Percentiles rank a stretch among this genome's conserved stretches.
Evolutionary conservation across 2,888 invertebrate species (phyloP).

Genomic region (Hypercompe scribonia): DNA sequence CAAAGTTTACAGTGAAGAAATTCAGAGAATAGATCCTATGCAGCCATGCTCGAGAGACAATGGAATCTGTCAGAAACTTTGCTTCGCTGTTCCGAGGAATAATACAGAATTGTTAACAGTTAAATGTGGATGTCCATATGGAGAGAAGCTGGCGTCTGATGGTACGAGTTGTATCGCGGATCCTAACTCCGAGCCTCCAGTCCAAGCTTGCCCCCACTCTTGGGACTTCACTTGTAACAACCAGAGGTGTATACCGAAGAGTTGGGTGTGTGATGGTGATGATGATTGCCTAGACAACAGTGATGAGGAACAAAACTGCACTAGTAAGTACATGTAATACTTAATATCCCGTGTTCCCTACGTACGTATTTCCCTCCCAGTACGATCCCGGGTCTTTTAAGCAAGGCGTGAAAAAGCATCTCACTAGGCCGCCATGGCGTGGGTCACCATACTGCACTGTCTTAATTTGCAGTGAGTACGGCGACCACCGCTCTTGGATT

Average conservation of each 20-base stretch:
- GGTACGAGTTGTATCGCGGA: conserved; percentile 91
- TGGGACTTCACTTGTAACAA: conserved; percentile 98
- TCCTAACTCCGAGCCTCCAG: conserved; percentile 94
- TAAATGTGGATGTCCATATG: conserved; percentile 97
- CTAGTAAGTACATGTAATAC: conserved; percentile 87
- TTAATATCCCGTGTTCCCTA: too few relatives aligned
- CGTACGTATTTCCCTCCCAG: too few relatives aligned
- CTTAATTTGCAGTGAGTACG: too few relatives aligned
- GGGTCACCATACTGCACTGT: too few relatives aligned
- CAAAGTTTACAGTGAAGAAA: conserved; percentile 92
- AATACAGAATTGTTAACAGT: conserved; percentile 85
- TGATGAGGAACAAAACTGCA: conserved; percentile 98
- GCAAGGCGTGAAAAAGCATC: too few relatives aligned
- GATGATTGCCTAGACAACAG: conserved; percentile 98
- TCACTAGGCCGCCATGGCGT: too few relatives aligned
- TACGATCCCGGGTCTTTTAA: too few relatives aligned
- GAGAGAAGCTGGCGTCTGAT: conserved; percentile 92
- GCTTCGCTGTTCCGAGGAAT: conserved; percentile 94
- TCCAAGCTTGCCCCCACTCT: conserved; percentile 95
- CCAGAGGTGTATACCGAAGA: conserved; percentile 96
- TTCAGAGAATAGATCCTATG: conserved; percentile 89
- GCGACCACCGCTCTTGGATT: too few relatives aligned
- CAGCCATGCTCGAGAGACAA: conserved; percentile 95
- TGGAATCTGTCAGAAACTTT: conserved; percentile 97
- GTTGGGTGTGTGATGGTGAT: conserved; percentile 98